Percentiles rank a stretch among this genome's conserved stretches.
Evolutionary conservation across 2,113 vertebrate species (phyloP).

Genomic region (Typhlomys cinereus): DNA sequence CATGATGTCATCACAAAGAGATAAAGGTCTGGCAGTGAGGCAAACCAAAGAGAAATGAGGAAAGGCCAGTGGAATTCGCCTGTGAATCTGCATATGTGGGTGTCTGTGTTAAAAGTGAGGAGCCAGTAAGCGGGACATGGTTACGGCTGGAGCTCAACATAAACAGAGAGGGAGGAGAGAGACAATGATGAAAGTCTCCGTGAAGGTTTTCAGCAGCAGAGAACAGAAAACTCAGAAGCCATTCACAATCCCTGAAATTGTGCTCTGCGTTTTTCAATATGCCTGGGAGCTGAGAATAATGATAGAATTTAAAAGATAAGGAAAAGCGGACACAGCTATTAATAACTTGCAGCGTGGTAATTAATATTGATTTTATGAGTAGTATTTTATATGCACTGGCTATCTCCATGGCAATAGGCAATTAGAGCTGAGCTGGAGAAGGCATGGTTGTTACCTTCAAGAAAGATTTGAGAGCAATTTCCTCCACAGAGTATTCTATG

Average conservation of each 20-base stretch:
- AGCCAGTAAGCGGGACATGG: neutral
- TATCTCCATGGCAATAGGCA: slow-evolving; percentile 9
- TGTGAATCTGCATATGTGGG: neutral
- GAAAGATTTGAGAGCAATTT: neutral
- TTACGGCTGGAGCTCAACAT: neutral
- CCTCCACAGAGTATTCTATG: neutral
- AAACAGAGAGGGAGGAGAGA: too few relatives aligned
- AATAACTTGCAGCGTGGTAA: neutral
- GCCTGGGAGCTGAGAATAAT: neutral
- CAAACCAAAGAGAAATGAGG: neutral
- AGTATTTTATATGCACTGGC: slow-evolving; percentile 10
- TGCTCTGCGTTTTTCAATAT: neutral
- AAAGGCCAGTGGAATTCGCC: neutral
- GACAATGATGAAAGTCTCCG: neutral
- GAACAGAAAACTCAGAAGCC: neutral
- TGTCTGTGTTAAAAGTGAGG: neutral
- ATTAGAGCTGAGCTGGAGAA: neutral
- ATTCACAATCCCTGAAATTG: neutral
- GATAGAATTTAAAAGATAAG: slow-evolving; percentile 10
- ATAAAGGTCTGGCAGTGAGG: neutral
- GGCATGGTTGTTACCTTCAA: neutral
- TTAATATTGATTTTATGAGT: slow-evolving; percentile 9
- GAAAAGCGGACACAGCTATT: neutral
- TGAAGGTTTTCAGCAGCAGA: neutral
- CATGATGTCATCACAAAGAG: neutral